These are phyloP conservation scores for Oreonectes daqikongensis DNA, from an alignment of 2,797 vertebrate species.

Conservation along the genomic window DNA sequence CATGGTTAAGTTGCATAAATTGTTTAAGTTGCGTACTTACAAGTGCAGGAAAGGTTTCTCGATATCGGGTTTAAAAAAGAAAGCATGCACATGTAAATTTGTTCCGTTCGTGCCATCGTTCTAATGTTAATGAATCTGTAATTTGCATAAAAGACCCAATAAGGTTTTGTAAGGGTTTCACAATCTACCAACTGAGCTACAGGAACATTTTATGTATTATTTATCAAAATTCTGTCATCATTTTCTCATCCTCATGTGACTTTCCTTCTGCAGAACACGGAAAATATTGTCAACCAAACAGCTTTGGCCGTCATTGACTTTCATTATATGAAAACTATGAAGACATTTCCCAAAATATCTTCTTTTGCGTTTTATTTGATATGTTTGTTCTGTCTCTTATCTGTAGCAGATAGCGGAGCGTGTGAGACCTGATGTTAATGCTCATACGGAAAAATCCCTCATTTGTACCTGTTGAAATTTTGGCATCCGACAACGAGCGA, in stretches of 20 bases:
- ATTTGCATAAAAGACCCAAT: neutral
- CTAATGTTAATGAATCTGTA: neutral
- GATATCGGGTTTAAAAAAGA: neutral
- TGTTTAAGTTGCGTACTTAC: neutral
- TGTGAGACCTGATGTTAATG: constrained; percentile 6
- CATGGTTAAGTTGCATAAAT: neutral
- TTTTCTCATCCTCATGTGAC: too few relatives aligned
- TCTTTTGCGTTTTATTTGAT: too few relatives aligned
- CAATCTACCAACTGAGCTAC: too few relatives aligned
- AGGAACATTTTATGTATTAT: too few relatives aligned
- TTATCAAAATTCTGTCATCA: too few relatives aligned
- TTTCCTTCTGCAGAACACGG: neutral
- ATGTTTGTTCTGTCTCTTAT: too few relatives aligned
- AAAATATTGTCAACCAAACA: too few relatives aligned
- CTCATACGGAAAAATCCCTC: constrained; percentile 48
- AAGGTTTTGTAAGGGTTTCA: too few relatives aligned
- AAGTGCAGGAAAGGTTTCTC: neutral
- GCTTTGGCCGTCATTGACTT: too few relatives aligned
- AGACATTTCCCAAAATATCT: too few relatives aligned
- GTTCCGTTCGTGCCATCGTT: neutral
- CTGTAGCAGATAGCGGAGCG: too few relatives aligned
- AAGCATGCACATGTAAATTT: neutral
- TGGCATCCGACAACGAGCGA: neutral
- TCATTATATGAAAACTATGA: too few relatives aligned
- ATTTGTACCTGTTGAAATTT: neutral